Conservation (phyloP, 2,888 invertebrate genomes). For the Drosophila mercatorum region DNA sequence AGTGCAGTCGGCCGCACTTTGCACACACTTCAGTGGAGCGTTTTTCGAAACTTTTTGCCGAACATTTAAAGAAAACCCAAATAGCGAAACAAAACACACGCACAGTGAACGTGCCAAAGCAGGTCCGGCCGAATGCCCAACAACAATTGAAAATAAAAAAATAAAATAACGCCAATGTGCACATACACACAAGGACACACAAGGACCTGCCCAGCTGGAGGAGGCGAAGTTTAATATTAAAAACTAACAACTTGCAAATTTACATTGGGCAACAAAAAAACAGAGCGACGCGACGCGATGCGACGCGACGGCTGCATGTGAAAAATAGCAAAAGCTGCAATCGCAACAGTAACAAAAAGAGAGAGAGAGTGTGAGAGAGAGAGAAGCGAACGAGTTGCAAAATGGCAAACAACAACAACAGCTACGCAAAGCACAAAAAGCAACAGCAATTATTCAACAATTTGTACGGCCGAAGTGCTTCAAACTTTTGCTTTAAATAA, state of each 20-base stretch:
- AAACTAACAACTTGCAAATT: constrained; percentile 35
- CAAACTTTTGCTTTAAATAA: constrained; percentile 62
- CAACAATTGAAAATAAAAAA: constrained; percentile 29
- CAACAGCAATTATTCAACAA: constrained; percentile 76
- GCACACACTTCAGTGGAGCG: constrained; percentile 46
- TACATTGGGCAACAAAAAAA: constrained; percentile 45
- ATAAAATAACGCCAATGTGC: constrained; percentile 33
- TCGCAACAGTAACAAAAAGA: constrained; percentile 16
- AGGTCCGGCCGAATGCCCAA: constrained; percentile 12
- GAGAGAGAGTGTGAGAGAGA: not conserved
- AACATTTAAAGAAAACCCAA: constrained; percentile 42
- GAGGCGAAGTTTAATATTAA: constrained; percentile 23
- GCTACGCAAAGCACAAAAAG: constrained; percentile 39
- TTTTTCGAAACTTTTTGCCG: constrained; percentile 37
- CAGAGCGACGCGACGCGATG: constrained; percentile 23
- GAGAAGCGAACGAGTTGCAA: not conserved
- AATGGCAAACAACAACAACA: constrained; percentile 29
- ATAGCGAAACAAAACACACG: constrained; percentile 18
- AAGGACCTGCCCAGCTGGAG: not conserved
- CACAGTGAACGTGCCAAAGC: constrained; percentile 43
- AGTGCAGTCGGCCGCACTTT: constrained; percentile 13
- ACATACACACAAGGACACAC: not conserved
- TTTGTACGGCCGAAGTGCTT: constrained; percentile 68
- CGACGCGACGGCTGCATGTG: constrained; percentile 37
- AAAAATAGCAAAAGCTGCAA: constrained; percentile 51